Base-by-base conservation (phyloP, 2,113 vertebrate species). In the Erythrocercus mccallii region DNA sequence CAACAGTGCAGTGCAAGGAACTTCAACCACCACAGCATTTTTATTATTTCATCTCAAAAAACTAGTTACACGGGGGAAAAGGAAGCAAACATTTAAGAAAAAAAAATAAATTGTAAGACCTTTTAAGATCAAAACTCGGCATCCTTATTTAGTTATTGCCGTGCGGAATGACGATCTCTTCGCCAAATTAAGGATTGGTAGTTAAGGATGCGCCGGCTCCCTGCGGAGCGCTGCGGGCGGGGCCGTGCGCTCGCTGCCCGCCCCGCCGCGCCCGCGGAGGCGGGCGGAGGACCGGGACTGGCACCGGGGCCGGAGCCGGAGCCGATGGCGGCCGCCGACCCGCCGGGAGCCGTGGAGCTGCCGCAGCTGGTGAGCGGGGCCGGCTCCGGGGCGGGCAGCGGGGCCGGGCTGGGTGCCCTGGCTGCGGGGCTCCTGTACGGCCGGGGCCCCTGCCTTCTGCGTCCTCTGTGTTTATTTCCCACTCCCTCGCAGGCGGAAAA, bases 401-500 rank as follows among this genome's bases (percentile, higher is more conserved):
- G 35, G 51, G 5, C 44, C 10, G 47, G 25, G 54, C 22, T 15
- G 14, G 37, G 24, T 5, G n/a, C 4, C 16, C 14, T 5, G 24
- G 18, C 33, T 21, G 85, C 17, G 23, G 62, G 40, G 23, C 38
- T 28, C 24, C 21, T 6, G 12, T 4, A 5, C 4, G 18, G 50
- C 50, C 22, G 11, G 25, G 58, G 31, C 22, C 16, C 4, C 20
- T 4, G 53, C 38, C 25, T 23, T 22, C 44, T 23, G 42, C 33
- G 19, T 58, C 30, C 30, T 28, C 6, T 14, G 4, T 12, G 2
- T 27, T 35, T 22, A 47, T 50, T 12, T 16, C 6, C 40, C 64
- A 15, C 15, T 14, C 23, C 70, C 16, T 30, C 79, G 11, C 90
- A 99, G 99, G 98, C 98, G 96, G 98, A 99, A 72, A 96, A 96